Percentiles rank a stretch among this genome's conserved stretches.
phyloP scores from a whole-genome alignment of 1,140 invertebrate genomes.

The Drosophila ananassae region DNA sequence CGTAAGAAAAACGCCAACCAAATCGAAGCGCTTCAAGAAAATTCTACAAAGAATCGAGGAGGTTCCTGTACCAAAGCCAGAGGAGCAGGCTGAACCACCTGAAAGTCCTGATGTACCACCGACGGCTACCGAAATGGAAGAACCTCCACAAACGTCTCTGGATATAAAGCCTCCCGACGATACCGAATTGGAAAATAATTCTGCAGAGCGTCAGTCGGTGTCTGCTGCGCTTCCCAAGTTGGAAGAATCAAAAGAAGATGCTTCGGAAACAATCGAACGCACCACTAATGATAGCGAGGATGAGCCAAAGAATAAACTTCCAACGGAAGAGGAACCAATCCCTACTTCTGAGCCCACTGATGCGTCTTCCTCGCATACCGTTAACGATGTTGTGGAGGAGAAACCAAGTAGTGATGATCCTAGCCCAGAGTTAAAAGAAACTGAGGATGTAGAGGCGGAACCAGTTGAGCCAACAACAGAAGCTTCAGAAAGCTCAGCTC shows the following conservation, averaged over 20 bases:
- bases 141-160: too few relatives aligned
- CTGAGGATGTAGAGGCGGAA: not conserved
- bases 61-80: not conserved
- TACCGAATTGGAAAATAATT: too few relatives aligned
- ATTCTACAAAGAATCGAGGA: constrained; percentile 6
- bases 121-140: too few relatives aligned
- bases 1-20: not conserved
- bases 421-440: not conserved
- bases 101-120: not conserved
- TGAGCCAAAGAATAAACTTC: not conserved
- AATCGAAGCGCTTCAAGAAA: not conserved
- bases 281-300: not conserved
- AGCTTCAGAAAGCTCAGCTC: not conserved
- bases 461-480: not conserved
- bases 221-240: not conserved
- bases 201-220: too few relatives aligned
- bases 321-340: not conserved
- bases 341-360: not conserved
- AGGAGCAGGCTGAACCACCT: not conserved
- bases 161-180: too few relatives aligned
- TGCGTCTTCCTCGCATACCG: not conserved
- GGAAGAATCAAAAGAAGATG: not conserved
- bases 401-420: not conserved
- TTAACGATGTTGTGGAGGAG: not conserved
- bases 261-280: not conserved